phyloP scores from a whole-genome alignment of 1,140 invertebrate species.

The Formica exsecta region DNA sequence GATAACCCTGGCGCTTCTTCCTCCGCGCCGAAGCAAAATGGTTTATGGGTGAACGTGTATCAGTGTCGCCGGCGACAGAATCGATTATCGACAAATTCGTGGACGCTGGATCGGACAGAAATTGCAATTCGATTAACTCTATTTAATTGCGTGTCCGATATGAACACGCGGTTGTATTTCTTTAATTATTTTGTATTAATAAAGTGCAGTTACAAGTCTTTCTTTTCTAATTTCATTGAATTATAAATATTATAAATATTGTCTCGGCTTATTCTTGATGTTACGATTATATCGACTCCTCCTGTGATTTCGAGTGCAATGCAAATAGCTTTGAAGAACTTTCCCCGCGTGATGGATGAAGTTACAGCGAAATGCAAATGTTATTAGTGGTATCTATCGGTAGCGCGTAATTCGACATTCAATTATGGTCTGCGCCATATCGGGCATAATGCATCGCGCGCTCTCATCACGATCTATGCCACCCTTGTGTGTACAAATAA shows the following conservation, averaged over 20 bases:
- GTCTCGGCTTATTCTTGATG: constrained; percentile 9
- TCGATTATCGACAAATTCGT: constrained; percentile 57
- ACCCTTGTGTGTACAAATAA: constrained; percentile 67
- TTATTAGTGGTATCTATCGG: constrained; percentile 72
- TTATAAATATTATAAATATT: constrained; percentile 8
- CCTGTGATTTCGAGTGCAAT: constrained; percentile 15
- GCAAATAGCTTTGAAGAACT: constrained; percentile 38
- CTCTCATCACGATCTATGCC: constrained; percentile 60
- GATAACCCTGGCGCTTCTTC: constrained; percentile 44
- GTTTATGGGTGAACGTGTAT: constrained; percentile 63
- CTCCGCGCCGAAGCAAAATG: constrained; percentile 52
- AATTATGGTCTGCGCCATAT: constrained; percentile 68
- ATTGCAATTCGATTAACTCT: constrained; percentile 58
- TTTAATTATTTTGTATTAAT: constrained; percentile 50
- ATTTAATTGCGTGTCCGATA: constrained; percentile 47
- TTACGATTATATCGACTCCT: constrained; percentile 3
- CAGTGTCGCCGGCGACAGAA: constrained; percentile 55
- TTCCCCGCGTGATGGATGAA: constrained; percentile 68
- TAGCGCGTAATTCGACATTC: constrained; percentile 73
- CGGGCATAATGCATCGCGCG: constrained; percentile 67
- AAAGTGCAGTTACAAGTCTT: neutral
- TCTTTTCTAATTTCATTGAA: neutral
- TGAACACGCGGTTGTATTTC: constrained; percentile 15
- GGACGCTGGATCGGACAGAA: constrained; percentile 44
- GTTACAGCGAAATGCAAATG: constrained; percentile 69